Evolutionary conservation across 2,113 vertebrate species (phyloP).

Genomic region (Channa argus): DNA sequence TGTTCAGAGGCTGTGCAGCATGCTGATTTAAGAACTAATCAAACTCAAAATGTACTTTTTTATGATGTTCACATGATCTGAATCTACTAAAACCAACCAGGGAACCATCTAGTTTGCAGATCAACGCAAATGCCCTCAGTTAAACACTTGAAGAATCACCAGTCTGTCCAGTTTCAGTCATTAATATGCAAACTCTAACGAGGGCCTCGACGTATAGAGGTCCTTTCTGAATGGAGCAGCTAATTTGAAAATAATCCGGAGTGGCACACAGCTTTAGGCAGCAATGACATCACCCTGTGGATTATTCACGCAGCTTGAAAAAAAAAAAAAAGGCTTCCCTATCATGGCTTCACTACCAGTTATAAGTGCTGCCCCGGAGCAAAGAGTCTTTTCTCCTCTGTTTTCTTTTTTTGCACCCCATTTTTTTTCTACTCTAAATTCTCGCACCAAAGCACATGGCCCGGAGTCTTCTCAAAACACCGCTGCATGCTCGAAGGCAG

Average conservation of each 20-base stretch:
- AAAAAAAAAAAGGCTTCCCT: conserved; percentile 45
- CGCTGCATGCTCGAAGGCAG: not conserved
- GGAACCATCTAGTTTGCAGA: not conserved
- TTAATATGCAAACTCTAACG: conserved; percentile 67
- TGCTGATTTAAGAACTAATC: conserved; percentile 6
- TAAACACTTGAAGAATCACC: conserved; percentile 18
- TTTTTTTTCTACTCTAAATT: not conserved
- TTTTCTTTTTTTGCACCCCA: not conserved
- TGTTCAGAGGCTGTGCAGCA: not conserved
- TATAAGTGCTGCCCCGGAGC: conserved; percentile 50
- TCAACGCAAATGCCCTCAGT: too few relatives aligned
- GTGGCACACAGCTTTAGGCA: conserved; percentile 64
- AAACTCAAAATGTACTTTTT: conserved; percentile 1
- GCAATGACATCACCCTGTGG: conserved; percentile 66
- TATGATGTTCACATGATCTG: not conserved
- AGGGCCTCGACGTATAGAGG: conserved; percentile 43
- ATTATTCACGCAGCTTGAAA: conserved; percentile 60
- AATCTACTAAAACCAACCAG: not conserved
- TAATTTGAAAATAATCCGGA: conserved; percentile 76
- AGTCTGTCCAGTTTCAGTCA: conserved; percentile 31
- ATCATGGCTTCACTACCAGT: conserved; percentile 29
- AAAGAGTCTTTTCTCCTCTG: conserved; percentile 37
- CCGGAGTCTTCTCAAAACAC: conserved; percentile 1
- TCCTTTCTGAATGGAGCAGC: conserved; percentile 59
- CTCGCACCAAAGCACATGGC: conserved; percentile 11